These are phyloP conservation scores for Brachyalestes nurse DNA, from an alignment of 2,797 vertebrate species.

Conservation along the genomic window DNA sequence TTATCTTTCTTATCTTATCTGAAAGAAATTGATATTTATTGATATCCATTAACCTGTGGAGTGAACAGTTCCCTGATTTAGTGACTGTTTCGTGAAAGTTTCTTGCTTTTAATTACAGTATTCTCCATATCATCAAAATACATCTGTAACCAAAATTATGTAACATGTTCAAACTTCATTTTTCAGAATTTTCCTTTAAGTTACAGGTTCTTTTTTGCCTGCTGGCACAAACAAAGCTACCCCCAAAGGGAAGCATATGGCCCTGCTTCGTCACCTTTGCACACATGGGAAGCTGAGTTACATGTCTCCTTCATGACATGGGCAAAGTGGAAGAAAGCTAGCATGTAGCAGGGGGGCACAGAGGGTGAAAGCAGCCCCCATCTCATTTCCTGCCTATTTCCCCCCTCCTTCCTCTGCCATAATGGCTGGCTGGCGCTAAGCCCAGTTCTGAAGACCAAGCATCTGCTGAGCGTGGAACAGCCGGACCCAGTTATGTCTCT, in stretches of 20 bases:
- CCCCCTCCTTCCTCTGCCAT: conserved; percentile 33
- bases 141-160: too few relatives aligned
- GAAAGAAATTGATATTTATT: too few relatives aligned
- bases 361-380: conserved; percentile 41
- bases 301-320: background rate
- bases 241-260: too few relatives aligned
- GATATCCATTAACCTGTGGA: too few relatives aligned
- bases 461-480: conserved; percentile 43
- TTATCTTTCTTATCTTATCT: too few relatives aligned
- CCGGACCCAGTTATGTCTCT: conserved; percentile 27
- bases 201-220: background rate
- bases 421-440: conserved; percentile 32
- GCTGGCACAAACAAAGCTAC: background rate
- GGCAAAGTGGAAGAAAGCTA: background rate
- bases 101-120: too few relatives aligned
- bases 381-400: conserved; percentile 26
- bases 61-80: too few relatives aligned
- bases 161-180: too few relatives aligned
- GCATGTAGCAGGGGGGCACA: conserved; percentile 4
- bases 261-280: background rate
- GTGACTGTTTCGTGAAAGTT: too few relatives aligned
- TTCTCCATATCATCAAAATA: too few relatives aligned
- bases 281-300: background rate
- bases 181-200: too few relatives aligned
- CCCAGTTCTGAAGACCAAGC: conserved; percentile 43